These are phyloP conservation scores for Bryconaethiops microstoma DNA, from an alignment of 2,797 vertebrate species.

Conservation along the genomic window DNA sequence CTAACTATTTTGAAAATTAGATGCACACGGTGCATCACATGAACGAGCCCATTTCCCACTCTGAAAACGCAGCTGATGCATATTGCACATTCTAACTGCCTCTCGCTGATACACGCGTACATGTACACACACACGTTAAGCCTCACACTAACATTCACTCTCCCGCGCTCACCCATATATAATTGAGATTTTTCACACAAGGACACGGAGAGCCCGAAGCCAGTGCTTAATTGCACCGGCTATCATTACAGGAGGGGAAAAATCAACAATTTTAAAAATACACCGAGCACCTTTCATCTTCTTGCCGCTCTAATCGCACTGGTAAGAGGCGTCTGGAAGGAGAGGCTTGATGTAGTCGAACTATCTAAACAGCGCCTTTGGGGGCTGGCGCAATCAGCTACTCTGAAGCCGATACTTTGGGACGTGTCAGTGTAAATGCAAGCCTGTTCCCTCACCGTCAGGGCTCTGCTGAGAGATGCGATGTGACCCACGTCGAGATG, in stretches of 20 bases:
- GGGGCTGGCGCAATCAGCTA: slow-evolving; percentile 73
- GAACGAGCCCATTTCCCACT: slow-evolving; percentile 77
- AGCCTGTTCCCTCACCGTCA: slow-evolving; percentile 65
- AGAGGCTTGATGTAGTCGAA: slow-evolving; percentile 79
- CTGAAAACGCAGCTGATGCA: slow-evolving; percentile 51
- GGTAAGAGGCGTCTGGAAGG: slow-evolving; percentile 77
- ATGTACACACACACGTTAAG: slow-evolving; percentile 26
- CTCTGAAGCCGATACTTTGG: slow-evolving; percentile 76
- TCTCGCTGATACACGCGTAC: neutral
- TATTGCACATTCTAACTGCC: slow-evolving; percentile 49
- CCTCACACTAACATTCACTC: slow-evolving; percentile 39
- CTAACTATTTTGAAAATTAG: slow-evolving; percentile 32
- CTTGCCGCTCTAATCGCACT: slow-evolving; percentile 76
- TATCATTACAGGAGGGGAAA: slow-evolving; percentile 83
- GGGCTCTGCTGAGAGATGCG: slow-evolving; percentile 69
- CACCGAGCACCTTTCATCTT: slow-evolving; percentile 82
- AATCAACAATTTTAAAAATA: slow-evolving; percentile 86
- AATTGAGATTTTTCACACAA: slow-evolving; percentile 79
- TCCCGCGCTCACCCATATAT: slow-evolving; percentile 66
- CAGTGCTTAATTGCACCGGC: slow-evolving; percentile 80
- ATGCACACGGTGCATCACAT: slow-evolving; percentile 26
- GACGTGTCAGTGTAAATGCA: slow-evolving; percentile 69
- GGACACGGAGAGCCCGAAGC: slow-evolving; percentile 79
- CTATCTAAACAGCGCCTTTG: slow-evolving; percentile 81
- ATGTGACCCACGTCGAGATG: slow-evolving; percentile 68